phyloP scores from a whole-genome alignment of 1,140 invertebrate genomes.

The Sycophila sp. region DNA sequence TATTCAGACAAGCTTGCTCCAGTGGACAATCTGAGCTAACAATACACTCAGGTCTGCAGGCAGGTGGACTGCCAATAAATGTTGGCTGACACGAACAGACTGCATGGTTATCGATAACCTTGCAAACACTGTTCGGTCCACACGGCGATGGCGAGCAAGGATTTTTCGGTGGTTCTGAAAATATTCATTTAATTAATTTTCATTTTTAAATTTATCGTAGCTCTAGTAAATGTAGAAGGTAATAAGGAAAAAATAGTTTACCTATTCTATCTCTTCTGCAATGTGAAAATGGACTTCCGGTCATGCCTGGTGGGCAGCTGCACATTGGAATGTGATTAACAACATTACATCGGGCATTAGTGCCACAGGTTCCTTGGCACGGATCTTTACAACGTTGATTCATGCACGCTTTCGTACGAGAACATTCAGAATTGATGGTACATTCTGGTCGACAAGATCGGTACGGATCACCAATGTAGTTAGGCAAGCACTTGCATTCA shows the following conservation, averaged over 20 bases:
- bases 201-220: neutral
- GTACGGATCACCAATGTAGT: constrained; percentile 80
- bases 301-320: constrained; percentile 73
- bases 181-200: neutral
- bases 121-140: constrained; percentile 66
- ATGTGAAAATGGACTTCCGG: constrained; percentile 81
- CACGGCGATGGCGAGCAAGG: constrained; percentile 69
- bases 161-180: constrained; percentile 48
- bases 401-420: constrained; percentile 77
- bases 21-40: constrained; percentile 74
- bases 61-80: constrained; percentile 73
- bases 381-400: constrained; percentile 81
- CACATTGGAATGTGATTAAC: constrained; percentile 82
- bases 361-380: constrained; percentile 80
- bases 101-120: constrained; percentile 63
- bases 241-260: constrained; percentile 11
- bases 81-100: constrained; percentile 75
- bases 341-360: constrained; percentile 79
- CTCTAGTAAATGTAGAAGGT: neutral
- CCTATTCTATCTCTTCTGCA: constrained; percentile 65
- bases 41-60: constrained; percentile 73
- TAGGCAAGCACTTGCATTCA: constrained; percentile 78
- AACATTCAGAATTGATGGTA: constrained; percentile 84
- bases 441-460: constrained; percentile 81
- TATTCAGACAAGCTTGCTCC: constrained; percentile 72